Evolutionary conservation across 1,140 invertebrate genomes (phyloP), one percentile per base, ranked within the genome.

Genomic region (Marisa cornuarietis): DNA sequence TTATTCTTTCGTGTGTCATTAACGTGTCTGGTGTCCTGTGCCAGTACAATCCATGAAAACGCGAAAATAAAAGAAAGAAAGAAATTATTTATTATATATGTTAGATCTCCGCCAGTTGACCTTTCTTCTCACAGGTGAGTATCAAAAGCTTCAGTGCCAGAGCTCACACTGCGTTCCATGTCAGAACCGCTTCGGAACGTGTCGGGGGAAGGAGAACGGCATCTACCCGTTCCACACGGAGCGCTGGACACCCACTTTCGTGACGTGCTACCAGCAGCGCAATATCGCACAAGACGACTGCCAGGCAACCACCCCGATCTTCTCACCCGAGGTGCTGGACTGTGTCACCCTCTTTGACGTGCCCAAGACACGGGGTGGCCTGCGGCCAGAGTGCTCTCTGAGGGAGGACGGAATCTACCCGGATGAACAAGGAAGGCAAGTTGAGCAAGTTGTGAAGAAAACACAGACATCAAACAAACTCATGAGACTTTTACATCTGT

Each of bases 241-340:
- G 24, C 51, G 69, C 18, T 85, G 84, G 84, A 82, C 79, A 14
- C 82, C 84, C 6, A 72, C 79, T 0, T 85, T 83, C 65, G 61
- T 85, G 52, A 83, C 84, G 13, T 85, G 84, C 76, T 85, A 83
- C 79, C 54, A 66, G 65, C 63, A 85, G 71, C 76, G 84, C 9
- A 83, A 82, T 75, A 83, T 85, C 42, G 84, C 84, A 9, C 82
- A 80, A 76, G 82, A 83, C 78, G 79, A 85, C 75, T 85, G 84
- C 62, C 61, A 71, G 24, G 77, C 76, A n/a, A 79, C 82, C n/a
- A 81, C 76, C 6, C 81, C 82, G 0, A 77, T 85, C 65, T 85
- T 85, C 78, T 82, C 81, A n/a, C 82, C 84, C 0, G 79, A 82
- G 54, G 71, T 10, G 5, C 42, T 54, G 49, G 84, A 85, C 72